A percentile compares a stretch with the other conserved stretches of the same genome.
These are phyloP conservation scores for Spinibarbus caldwelli DNA, from an alignment of 2,797 vertebrate species.

Conservation along the genomic window DNA sequence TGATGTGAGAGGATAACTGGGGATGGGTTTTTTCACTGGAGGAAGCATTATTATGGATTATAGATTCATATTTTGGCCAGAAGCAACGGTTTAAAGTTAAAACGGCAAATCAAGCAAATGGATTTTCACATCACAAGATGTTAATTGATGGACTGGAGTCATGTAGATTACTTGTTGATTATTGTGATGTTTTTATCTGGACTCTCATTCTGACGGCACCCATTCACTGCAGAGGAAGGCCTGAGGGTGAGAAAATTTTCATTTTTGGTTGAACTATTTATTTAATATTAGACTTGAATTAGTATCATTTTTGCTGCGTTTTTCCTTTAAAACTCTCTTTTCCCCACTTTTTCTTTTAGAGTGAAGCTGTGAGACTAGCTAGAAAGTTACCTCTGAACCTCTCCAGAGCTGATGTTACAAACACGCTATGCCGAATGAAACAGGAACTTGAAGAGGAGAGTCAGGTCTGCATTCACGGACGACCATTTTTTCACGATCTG, in stretches of 20 bases:
- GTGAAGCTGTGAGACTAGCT: slow-evolving; percentile 91
- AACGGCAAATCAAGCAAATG: no score
- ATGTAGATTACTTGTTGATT: no score
- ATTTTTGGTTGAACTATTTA: no score
- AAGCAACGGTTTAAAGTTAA: not conserved
- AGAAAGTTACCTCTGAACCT: slow-evolving; percentile 86
- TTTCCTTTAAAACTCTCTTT: not conserved
- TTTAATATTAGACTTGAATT: not conserved
- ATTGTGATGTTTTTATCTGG: not conserved
- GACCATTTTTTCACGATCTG: slow-evolving; percentile 87
- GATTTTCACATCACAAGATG: not conserved
- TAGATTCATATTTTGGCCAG: not conserved
- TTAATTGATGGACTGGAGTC: not conserved
- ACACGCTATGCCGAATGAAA: slow-evolving; percentile 84
- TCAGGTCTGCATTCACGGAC: slow-evolving; percentile 88
- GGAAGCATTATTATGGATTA: not conserved
- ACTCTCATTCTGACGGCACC: not conserved
- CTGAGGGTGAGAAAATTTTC: no score
- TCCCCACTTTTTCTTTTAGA: slow-evolving; percentile 70
- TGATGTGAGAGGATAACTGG: not conserved
- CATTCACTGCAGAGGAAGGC: no score
- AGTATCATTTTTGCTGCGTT: not conserved
- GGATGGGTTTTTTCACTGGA: not conserved
- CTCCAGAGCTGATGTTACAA: slow-evolving; percentile 85
- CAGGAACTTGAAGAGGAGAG: slow-evolving; percentile 80